Evolutionary conservation across 2,888 invertebrate genomes (phyloP).

Genomic region (Crepidodera aurea): DNA sequence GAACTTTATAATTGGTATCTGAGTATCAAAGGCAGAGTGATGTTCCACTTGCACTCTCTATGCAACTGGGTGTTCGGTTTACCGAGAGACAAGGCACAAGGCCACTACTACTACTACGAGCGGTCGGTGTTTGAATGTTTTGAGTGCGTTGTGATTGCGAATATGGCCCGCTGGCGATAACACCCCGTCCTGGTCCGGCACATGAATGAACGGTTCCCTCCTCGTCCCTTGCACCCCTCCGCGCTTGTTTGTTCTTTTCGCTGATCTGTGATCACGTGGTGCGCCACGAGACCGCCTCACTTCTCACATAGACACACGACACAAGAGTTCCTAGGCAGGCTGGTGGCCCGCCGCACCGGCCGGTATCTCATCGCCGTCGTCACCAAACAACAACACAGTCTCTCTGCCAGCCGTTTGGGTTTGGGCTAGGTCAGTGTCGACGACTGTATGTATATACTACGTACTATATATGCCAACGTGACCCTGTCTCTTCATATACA

Average conservation of each 20-base stretch:
- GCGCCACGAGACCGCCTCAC: constrained; percentile 39
- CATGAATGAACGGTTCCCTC: constrained; percentile 32
- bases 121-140: background rate
- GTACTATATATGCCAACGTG: constrained; percentile 32
- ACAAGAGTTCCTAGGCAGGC: constrained; percentile 38
- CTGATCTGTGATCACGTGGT: constrained; percentile 47
- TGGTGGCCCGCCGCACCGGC: constrained; percentile 32
- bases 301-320: constrained; percentile 1
- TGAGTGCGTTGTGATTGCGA: constrained; percentile 11
- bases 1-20: constrained; percentile 13
- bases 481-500: constrained; percentile 28
- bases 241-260: constrained; percentile 31
- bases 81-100: constrained; percentile 16
- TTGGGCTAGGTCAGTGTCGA: constrained; percentile 41
- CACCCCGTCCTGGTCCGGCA: constrained; percentile 31
- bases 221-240: constrained; percentile 36
- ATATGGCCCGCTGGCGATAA: constrained; percentile 14
- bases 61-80: constrained; percentile 22
- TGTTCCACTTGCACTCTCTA: constrained; percentile 22
- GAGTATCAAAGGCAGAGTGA: constrained; percentile 13
- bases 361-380: constrained; percentile 3
- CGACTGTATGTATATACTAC: background rate
- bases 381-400: background rate
- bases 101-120: constrained; percentile 20
- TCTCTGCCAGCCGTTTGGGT: constrained; percentile 17